Percentiles rank a stretch among this genome's conserved stretches.
phyloP scores from a whole-genome alignment of 2,888 invertebrate species.

The Drosophila pseudotakahashii region DNA sequence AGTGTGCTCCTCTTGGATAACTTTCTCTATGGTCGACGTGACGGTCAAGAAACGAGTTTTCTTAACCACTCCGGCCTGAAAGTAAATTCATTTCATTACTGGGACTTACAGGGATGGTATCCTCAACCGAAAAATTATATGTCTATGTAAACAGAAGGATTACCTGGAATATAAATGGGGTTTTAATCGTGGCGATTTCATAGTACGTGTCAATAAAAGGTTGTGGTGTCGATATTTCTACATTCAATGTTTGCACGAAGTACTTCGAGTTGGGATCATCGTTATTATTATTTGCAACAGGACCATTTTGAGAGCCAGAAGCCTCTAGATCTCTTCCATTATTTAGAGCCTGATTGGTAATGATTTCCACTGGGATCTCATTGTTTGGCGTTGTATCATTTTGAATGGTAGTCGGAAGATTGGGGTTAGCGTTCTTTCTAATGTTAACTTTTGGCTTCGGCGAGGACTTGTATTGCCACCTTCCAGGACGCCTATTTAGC shows the following conservation, averaged over 20 bases:
- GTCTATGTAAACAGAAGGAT: conserved; percentile 28
- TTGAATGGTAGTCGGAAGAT: conserved; percentile 85
- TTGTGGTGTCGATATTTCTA: conserved; percentile 94
- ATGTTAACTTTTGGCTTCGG: conserved; percentile 94
- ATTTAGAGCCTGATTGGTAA: conserved; percentile 51
- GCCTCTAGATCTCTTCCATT: conserved; percentile 87
- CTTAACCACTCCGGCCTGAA: conserved; percentile 93
- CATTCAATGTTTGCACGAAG: conserved; percentile 92
- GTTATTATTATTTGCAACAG: conserved; percentile 85
- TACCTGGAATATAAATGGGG: conserved; percentile 95
- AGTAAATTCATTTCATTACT: conserved; percentile 8
- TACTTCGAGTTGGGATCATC: conserved; percentile 79
- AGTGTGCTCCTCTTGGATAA: conserved; percentile 87
- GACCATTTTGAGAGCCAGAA: conserved; percentile 87
- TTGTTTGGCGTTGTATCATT: conserved; percentile 63
- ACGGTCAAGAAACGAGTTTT: conserved; percentile 95
- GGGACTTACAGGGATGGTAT: background rate
- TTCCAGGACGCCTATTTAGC: conserved; percentile 91
- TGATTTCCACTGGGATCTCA: conserved; percentile 80
- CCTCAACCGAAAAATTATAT: background rate
- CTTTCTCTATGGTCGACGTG: conserved; percentile 93
- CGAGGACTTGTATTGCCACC: conserved; percentile 96
- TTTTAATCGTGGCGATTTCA: conserved; percentile 95
- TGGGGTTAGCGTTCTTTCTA: conserved; percentile 88
- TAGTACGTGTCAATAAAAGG: conserved; percentile 94